Conservation (phyloP, 2,888 invertebrate species). For the Hirtodrosophila alboralis region DNA sequence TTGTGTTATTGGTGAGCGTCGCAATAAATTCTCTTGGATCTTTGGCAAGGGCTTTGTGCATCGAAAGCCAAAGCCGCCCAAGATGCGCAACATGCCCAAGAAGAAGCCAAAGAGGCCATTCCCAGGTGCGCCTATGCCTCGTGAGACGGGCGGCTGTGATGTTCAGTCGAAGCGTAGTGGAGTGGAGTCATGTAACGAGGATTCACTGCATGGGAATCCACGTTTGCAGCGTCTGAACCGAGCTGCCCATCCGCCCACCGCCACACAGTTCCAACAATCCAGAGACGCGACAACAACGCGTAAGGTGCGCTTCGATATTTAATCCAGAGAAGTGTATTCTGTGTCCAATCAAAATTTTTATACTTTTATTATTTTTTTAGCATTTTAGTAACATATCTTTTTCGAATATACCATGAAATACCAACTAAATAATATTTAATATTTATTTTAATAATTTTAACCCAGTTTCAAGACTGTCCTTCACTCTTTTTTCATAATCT, state of each 20-base stretch:
- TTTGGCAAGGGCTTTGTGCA: slow-evolving; percentile 63
- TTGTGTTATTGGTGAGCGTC: slow-evolving; percentile 72
- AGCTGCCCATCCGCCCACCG: slow-evolving; percentile 46
- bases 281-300: background rate
- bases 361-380: slow-evolving; percentile 1
- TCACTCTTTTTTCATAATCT: no score
- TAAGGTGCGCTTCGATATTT: slow-evolving; percentile 23
- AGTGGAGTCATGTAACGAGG: background rate
- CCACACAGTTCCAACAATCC: slow-evolving; percentile 15
- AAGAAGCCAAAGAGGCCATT: slow-evolving; percentile 19
- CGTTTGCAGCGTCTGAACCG: slow-evolving; percentile 38
- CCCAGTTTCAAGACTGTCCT: background rate
- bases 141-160: slow-evolving; percentile 38
- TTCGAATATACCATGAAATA: slow-evolving; percentile 1
- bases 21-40: slow-evolving; percentile 49
- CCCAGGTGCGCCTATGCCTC: slow-evolving; percentile 8
- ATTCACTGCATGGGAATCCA: background rate
- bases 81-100: slow-evolving; percentile 45
- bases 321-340: slow-evolving; percentile 4
- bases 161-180: background rate
- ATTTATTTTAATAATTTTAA: no score
- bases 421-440: no score
- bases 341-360: slow-evolving; percentile 31
- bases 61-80: slow-evolving; percentile 46
- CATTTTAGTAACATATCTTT: slow-evolving; percentile 17